Conservation (phyloP, 2,113 vertebrate species). For the Balaenoptera acutorostrata region DNA sequence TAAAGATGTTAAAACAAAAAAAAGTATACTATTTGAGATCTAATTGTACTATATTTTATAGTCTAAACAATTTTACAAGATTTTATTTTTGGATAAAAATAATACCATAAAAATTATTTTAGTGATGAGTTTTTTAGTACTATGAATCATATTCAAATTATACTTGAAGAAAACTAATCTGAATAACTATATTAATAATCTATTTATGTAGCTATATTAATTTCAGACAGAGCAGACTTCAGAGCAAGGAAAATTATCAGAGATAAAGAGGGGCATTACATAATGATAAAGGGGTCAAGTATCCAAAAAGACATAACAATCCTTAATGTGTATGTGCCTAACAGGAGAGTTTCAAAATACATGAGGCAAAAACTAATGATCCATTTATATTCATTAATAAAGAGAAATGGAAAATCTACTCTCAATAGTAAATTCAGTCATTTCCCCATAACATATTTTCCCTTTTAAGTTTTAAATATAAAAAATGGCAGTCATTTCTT, state of each 20-base stretch:
- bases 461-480: neutral
- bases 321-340: neutral
- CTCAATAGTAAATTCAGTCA: neutral
- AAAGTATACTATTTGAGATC: neutral
- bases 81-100: neutral
- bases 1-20: no score
- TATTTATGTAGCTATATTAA: neutral
- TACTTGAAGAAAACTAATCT: neutral
- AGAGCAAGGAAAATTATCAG: neutral
- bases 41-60: neutral
- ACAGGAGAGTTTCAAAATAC: neutral
- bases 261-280: neutral
- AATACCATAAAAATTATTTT: conserved; percentile 1
- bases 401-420: neutral
- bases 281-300: neutral
- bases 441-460: neutral
- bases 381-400: neutral
- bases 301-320: neutral
- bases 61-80: neutral
- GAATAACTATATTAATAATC: neutral
- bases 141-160: neutral
- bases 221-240: neutral
- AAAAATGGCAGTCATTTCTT: conserved; percentile 8
- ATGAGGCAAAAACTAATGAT: neutral
- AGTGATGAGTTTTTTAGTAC: neutral